Evolutionary conservation across 1,140 invertebrate genomes (phyloP), one percentile per base, ranked within the genome.

Genomic region (Acromyrmex heyeri): DNA sequence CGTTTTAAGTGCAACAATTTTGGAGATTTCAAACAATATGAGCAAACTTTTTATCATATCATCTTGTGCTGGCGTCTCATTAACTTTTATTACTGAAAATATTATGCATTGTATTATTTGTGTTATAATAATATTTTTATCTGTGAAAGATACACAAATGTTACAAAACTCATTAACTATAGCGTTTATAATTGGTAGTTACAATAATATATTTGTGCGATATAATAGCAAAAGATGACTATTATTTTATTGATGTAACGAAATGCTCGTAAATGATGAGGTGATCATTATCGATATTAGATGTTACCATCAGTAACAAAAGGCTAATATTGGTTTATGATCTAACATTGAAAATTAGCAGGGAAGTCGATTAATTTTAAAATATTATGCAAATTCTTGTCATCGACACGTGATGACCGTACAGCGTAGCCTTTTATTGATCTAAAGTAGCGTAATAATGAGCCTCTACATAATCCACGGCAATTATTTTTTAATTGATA

Each of bases 401-500:
- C 55, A 83, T 14, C 69, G 69, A 10, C 12, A 50, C 34, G n/a
- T 30, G 79, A 73, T 48, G 55, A 38, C 10, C 53, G 34, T 61
- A 48, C 38, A 21, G n/a, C 14, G 38, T 55, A 18, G 69, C 38
- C 34, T 21, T 61, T 75, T 73, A 83, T 83, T 61, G 69, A 83
- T 83, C 79, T 83, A 83, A 83, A 83, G 53, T 61, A 69, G 69
- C 44, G 55, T 61, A 75, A 83, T 83, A 83, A 83, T 61, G 18
- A 64, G 69, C 24, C 55, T 24, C 79, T 75, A 59, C 62, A 34
- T 83, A 83, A 83, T 83, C 27, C 69, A 21, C n/a, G 55, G 69
- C 79, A 73, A 75, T 83, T 83, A 83, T 83, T 83, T 83, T 83
- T 83, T 75, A 83, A 83, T 83, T 83, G 38, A 83, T 75, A 75